Base-by-base conservation (phyloP, 2,113 vertebrate species). In the Aramus guarauna region DNA sequence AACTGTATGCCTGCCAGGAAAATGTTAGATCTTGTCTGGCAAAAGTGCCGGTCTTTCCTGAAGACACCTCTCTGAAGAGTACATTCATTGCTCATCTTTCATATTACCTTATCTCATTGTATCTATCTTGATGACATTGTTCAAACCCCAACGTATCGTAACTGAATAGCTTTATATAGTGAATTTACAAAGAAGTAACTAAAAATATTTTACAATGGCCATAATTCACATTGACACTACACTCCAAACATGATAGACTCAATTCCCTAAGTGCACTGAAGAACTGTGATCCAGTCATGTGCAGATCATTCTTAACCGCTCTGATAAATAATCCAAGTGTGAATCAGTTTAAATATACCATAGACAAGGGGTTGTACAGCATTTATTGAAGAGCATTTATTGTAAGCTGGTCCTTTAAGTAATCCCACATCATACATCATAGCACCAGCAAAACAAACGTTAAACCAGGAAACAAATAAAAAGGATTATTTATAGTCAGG, bases 401-500 rank as follows among this genome's bases (percentile, higher is more conserved):
- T 80, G 64, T 69, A 81, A 72, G 11, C 23, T 55, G 26, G 45
- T 73, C 37, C 83, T 93, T 92, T 72, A 90, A 92, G 62, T 52
- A 91, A 94, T 87, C 78, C 67, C 72, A 91, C 39, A 60, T 29
- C 73, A 68, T 8, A 39, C n/a, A 87, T 39, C 75, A 59, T 2
- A 85, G 81, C 23, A 78, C 26, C 53, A 92, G 32, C 43, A 92
- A 88, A 82, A 79, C 74, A 92, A 96, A 94, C 41, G 58, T 41
- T 41, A 86, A 87, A 92, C 60, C 63, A 92, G 92, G 85, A 94
- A 94, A 93, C 64, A 87, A 95, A 90, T 48, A 47, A 94, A 91
- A 89, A 36, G 21, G 77, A 86, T 79, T 92, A 47, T 74, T 88
- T 83, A 63, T 45, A 88, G 74, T 36, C 66, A 76, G 66, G 77